Base-by-base conservation (phyloP, 2,888 invertebrate genomes). In the Caradrina kadenii region DNA sequence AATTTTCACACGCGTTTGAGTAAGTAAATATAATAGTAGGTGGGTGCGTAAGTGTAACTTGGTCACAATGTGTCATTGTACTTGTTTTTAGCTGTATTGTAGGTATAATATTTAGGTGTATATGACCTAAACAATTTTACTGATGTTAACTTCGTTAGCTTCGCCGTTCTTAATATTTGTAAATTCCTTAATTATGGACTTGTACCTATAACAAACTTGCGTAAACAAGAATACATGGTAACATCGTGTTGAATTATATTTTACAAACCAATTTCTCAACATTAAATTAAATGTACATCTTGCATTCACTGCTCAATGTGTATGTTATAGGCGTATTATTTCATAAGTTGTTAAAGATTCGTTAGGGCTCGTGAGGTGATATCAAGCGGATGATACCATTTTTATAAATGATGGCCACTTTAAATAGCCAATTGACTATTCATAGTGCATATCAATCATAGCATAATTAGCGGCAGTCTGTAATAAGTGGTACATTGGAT, bases 401-500 rank as follows among this genome's bases (percentile, higher is more conserved):
- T 54, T 15, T 8, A 39, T 49, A 39, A 61, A 60, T 56, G 6
- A 60, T 61, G 13, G 53, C 15, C 39, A 63, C 35, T 61, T 61
- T 50, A 35, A 55, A 63, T 56, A 52, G 15, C 11, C 10, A 39
- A 64, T 71, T 39, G 35, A 58, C 26, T 63, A 60, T 64, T 69
- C 26, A 63, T 58, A 58, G 15, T 70, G 13, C 35, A 39, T 31
- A 68, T 65, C 53, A 60, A 73, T 78, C 52, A 73, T 61, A n/a
- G 39, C 2, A 52, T 53, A 58, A 67, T 81, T 64, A 58, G 19
- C 53, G 22, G 49, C n/a, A 21, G 35, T 53, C 15, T 11, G 35
- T 60, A 39, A 1, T 69, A 61, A 66, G 69, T 70, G 48, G 55
- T 31, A 68, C 64, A 73, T 76, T 68, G 21, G 74, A 73, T 78